These are phyloP conservation scores for Phthorimaea operculella DNA, from an alignment of 1,140 invertebrate genomes.

Conservation along the genomic window DNA sequence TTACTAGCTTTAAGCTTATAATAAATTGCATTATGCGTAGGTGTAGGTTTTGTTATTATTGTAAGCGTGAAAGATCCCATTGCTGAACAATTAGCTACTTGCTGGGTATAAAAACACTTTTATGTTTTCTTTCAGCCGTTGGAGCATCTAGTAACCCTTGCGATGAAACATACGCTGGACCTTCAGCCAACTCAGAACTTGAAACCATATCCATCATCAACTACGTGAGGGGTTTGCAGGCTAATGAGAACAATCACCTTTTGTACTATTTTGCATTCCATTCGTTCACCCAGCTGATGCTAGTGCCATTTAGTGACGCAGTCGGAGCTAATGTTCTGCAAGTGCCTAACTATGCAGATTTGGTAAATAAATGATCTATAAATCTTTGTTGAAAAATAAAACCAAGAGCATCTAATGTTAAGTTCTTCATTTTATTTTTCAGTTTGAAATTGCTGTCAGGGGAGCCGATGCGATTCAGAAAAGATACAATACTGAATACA, in stretches of 20 bases:
- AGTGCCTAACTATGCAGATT: constrained; percentile 69
- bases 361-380: no score
- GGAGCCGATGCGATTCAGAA: constrained; percentile 44
- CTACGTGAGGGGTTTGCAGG: constrained; percentile 6
- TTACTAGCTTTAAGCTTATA: no score
- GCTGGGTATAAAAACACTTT: no score
- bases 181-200: constrained; percentile 84
- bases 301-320: constrained; percentile 75
- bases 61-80: no score
- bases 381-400: no score
- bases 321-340: constrained; percentile 27
- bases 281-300: constrained; percentile 75
- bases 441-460: constrained; percentile 50
- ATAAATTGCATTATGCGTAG: no score
- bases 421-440: constrained; percentile 16
- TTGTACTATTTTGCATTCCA: constrained; percentile 70
- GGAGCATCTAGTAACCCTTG: constrained; percentile 85
- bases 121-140: constrained; percentile 27
- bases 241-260: constrained; percentile 22
- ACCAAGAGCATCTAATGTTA: no score
- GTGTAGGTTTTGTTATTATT: no score
- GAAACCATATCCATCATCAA: constrained; percentile 78
- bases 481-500: constrained; percentile 52
- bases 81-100: no score
- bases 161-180: constrained; percentile 83